Evolutionary conservation across 2,113 vertebrate species (phyloP), one percentile per base, ranked within the genome.

Genomic region (Callorhinus ursinus): DNA sequence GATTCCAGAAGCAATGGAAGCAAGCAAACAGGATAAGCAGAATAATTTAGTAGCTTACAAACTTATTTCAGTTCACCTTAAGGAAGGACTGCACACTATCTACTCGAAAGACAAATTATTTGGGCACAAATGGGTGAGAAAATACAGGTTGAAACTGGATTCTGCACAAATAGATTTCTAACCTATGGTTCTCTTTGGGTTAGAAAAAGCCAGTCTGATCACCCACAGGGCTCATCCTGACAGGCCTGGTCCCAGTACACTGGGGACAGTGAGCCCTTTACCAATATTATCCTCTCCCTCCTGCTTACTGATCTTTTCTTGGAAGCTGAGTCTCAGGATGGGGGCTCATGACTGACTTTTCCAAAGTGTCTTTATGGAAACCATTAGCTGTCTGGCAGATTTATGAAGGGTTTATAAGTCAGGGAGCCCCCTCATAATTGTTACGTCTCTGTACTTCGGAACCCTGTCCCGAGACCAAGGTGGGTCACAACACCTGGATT

Each of bases 321-420:
- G 18, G 96, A 79, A 92, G 89, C 10, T 96, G 13, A 97, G 15
- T n/a, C 90, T 85, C 79, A 33, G 76, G 84, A 80, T 94, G 74
- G 88, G 42, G 94, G 80, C 80, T 96, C 14, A 1, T 39, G 46
- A 5, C 0, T 46, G 97, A 90, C 72, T 57, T 96, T 72, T 94
- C 88, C 76, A 12, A 33, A 8, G 88, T 1, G 94, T 97, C 98
- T 93, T 98, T 72, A 97, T 93, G 92, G 95, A 77, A 98, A 98
- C 93, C 5, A 24, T 24, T n/a, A 5, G 36, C 77, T 97, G 71
- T 93, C 86, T 97, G 71, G 59, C 65, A 77, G 89, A 21, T 97
- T 92, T 82, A 92, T 93, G 94, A 42, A 95, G 95, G 85, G 84
- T 61, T 36, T 72, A 65, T 88, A 24, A 89, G 93, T 94, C 93